Evolutionary conservation across 2,113 vertebrate species (phyloP).

Genomic region (Psilopsiagon aymara): DNA sequence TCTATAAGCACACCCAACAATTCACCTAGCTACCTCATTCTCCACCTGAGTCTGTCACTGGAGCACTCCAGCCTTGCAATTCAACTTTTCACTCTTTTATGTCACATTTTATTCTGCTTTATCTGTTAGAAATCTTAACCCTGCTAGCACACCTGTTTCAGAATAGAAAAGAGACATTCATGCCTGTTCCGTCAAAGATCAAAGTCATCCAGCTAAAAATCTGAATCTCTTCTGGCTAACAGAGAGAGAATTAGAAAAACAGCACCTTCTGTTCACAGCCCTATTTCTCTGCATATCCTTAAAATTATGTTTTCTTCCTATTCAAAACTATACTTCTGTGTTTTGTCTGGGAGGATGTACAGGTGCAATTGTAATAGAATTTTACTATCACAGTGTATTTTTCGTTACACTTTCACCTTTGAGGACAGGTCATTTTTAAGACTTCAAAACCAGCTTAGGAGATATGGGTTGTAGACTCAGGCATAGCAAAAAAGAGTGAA

Average conservation of each 20-base stretch:
- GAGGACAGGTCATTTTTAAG: neutral
- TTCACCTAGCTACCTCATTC: neutral
- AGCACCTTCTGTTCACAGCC: neutral
- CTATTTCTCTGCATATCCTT: neutral
- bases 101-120: neutral
- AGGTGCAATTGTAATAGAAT: neutral
- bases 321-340: neutral
- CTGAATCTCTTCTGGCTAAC: neutral
- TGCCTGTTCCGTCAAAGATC: neutral
- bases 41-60: neutral
- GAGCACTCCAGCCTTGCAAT: neutral
- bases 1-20: neutral
- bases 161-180: neutral
- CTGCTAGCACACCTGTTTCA: neutral
- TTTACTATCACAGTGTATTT: neutral
- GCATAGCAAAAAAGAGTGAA: neutral
- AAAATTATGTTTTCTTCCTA: neutral
- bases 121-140: neutral
- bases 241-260: neutral
- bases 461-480: neutral
- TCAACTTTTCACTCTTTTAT: neutral
- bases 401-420: neutral
- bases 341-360: neutral
- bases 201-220: neutral
- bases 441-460: neutral